Evolutionary conservation across 2,888 invertebrate genomes (phyloP).

Genomic region (Xestia ashworthii): DNA sequence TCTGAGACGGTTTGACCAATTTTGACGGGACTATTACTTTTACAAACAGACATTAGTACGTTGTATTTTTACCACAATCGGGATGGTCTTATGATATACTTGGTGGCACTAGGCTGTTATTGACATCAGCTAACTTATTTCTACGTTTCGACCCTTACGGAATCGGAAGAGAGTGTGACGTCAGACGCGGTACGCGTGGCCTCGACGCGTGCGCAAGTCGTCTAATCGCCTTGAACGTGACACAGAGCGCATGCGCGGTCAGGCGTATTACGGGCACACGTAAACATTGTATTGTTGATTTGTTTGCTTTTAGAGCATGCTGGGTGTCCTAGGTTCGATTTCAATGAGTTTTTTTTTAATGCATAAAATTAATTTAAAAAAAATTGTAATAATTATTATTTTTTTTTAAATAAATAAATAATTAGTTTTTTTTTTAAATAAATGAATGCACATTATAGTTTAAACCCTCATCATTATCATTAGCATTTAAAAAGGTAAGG

Average conservation of each 20-base stretch:
- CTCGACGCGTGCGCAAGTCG: conserved; percentile 68
- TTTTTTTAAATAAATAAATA: too few relatives aligned
- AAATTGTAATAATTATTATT: too few relatives aligned
- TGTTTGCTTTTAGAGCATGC: conserved; percentile 1
- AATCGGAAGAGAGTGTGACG: conserved; percentile 66
- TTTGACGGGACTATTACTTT: too few relatives aligned
- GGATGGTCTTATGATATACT: background rate
- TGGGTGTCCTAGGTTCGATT: conserved; percentile 1
- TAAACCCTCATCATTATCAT: too few relatives aligned
- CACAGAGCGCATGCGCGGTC: conserved; percentile 63
- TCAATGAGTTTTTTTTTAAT: background rate
- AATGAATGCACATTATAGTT: too few relatives aligned
- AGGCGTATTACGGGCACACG: conserved; percentile 50
- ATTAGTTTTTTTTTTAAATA: too few relatives aligned
- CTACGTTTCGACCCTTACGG: background rate
- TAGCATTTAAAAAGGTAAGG: too few relatives aligned
- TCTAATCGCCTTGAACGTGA: conserved; percentile 84
- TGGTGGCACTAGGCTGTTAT: background rate
- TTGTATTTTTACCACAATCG: background rate
- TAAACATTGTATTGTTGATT: conserved; percentile 37
- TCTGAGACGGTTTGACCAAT: too few relatives aligned
- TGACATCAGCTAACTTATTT: background rate
- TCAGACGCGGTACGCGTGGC: conserved; percentile 69
- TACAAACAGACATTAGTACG: too few relatives aligned
- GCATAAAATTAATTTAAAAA: too few relatives aligned